Base-by-base conservation (phyloP, 2,888 invertebrate species). In the Rotaria macrura region DNA sequence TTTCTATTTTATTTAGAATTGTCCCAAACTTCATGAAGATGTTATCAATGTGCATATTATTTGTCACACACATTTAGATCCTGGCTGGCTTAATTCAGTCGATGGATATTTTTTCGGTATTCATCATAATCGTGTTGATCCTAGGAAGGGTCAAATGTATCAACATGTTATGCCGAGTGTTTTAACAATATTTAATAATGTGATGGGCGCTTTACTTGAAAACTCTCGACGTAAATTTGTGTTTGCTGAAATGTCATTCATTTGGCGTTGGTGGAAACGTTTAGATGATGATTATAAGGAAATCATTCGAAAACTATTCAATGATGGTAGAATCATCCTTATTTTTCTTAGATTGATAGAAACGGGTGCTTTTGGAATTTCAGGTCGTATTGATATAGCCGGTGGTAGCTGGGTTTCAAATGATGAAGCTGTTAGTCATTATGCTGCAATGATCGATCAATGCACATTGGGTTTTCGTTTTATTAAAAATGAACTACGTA, bases 171-270 rank as follows among this genome's bases (percentile, higher is more conserved):
- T 65, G 65, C 34, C 65, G 34, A 65, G 65, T 17, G 65, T 65
- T 29, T 65, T 65, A n/a, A 34, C 65, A 34, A 65, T 65, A 34
- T 65, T 65, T 34, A 65, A 65, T 65, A 65, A 65, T 89, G 94
- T 95, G 0, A 96, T 96, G 0, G 92, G 93, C 47, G 94, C 94
- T 57, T 91, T 97, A 9, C 90, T 93, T 89, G 93, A 93, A 87
- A 93, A 96, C 89, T 93, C 94, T 0, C 87, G 88, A 4, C 89
- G 91, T 85, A 89, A 95, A 88, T 96, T 96, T 89, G 95, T 96
- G 85, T 96, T 95, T 89, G 95, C 95, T 3, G 96, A 96, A 89
- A 94, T 95, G 0, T 94, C 95, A 0, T 96, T 94, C 91, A 94
- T 96, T 94, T 94, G 94, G 92, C 94, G 95, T 88, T 95, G 95